These are phyloP conservation scores for Latheticus oryzae DNA, from an alignment of 2,888 invertebrate genomes.

Conservation along the genomic window DNA sequence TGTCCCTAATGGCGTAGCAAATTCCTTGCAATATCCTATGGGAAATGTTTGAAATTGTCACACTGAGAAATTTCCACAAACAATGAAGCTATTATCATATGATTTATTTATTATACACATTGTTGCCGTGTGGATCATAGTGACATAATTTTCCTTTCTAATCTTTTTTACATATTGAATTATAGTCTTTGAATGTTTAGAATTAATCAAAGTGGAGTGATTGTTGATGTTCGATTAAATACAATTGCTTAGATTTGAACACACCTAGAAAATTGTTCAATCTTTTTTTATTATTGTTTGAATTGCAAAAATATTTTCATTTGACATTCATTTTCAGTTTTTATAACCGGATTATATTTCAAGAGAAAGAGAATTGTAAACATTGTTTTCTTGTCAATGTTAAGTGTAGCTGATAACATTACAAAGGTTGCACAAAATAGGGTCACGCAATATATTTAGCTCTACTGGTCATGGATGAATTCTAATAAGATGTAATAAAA, in stretches of 20 bases:
- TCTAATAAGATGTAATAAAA: too few species aligned
- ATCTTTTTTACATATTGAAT: conserved; percentile 24
- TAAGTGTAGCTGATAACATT: not conserved
- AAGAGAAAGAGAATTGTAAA: conserved; percentile 27
- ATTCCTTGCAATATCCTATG: conserved; percentile 21
- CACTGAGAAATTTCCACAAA: too few species aligned
- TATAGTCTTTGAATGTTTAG: conserved; percentile 8
- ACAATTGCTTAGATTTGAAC: conserved; percentile 21
- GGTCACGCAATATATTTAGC: too few species aligned
- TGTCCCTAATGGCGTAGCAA: conserved; percentile 10
- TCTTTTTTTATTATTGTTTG: too few species aligned
- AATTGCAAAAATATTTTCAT: conserved; percentile 7
- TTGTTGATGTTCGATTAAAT: conserved; percentile 3
- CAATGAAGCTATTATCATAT: too few species aligned
- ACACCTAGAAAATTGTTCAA: conserved; percentile 2
- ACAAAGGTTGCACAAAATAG: conserved; percentile 9
- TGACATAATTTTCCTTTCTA: conserved; percentile 32
- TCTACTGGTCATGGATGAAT: too few species aligned
- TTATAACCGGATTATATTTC: conserved; percentile 24
- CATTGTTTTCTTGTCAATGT: conserved; percentile 20
- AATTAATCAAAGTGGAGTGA: conserved; percentile 2
- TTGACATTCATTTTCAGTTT: conserved; percentile 22
- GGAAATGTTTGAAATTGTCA: too few species aligned
- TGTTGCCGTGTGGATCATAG: too few species aligned
- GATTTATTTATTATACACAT: too few species aligned